Conservation (phyloP, 2,113 vertebrate species). For the Pseudorectes ferrugineus region DNA sequence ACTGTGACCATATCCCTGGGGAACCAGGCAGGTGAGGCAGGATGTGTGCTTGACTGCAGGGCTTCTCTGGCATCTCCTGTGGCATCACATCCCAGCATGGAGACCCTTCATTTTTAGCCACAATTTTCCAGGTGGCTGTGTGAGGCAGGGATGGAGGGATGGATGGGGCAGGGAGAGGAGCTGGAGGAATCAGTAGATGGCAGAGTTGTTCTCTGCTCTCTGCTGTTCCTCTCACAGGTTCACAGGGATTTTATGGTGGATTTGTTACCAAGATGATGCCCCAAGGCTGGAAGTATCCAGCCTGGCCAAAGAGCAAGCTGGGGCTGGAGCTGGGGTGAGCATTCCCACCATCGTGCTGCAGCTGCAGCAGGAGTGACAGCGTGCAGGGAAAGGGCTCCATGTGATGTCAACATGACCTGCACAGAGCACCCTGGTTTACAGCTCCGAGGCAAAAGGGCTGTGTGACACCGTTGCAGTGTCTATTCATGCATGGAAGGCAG, state of each 20-base stretch:
- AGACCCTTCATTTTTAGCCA: neutral
- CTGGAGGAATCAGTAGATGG: slow-evolving; percentile 19
- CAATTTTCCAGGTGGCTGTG: neutral
- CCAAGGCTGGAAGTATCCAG: neutral
- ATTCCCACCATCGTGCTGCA: fast-evolving
- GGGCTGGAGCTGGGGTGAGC: neutral
- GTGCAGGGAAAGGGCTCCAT: neutral
- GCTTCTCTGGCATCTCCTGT: neutral
- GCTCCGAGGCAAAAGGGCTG: fast-evolving
- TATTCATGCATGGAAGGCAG: fast-evolving
- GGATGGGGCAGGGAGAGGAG: neutral
- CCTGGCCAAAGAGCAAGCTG: neutral
- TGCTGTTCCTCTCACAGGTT: neutral
- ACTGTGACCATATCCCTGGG: neutral
- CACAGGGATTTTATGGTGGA: neutral
- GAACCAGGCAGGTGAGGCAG: neutral
- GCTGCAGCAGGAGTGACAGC: neutral
- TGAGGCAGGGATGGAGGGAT: neutral
- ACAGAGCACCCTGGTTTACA: neutral
- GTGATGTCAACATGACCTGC: neutral
- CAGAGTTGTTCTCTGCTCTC: slow-evolving; percentile 32
- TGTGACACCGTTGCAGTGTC: neutral
- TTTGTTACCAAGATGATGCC: neutral
- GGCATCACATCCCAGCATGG: neutral
- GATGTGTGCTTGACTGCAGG: neutral